A percentile compares a stretch with the other conserved stretches of the same genome.
Conservation (phyloP, 2,113 vertebrate genomes). For the Plestiodon gilberti region DNA sequence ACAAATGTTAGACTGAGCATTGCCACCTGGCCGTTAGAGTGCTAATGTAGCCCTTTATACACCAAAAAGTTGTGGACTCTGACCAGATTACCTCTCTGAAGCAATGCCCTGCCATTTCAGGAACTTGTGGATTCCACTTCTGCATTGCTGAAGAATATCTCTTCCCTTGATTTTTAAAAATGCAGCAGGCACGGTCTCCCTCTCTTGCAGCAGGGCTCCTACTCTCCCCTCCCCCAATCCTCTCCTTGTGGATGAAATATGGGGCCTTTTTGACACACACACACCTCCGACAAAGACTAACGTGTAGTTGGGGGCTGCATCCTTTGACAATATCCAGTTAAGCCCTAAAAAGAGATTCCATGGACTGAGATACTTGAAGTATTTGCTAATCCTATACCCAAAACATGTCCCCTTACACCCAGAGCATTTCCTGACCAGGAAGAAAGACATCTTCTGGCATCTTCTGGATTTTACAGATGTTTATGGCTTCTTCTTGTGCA, state of each 20-base stretch:
- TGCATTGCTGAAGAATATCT: background rate
- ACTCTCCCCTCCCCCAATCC: background rate
- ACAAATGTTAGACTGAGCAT: background rate
- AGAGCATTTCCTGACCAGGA: background rate
- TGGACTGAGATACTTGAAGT: background rate
- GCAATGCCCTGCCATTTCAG: background rate
- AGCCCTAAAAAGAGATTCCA: background rate
- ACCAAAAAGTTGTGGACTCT: background rate
- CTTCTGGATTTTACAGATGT: too few species aligned
- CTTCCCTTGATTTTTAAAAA: background rate
- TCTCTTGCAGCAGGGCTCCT: background rate
- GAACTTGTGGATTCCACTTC: background rate
- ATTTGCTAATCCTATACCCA: too few species aligned
- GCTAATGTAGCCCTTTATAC: background rate
- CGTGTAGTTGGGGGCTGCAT: too few species aligned
- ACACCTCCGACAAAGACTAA: background rate
- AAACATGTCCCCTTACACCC: background rate
- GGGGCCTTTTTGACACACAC: too few species aligned
- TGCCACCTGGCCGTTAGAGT: background rate
- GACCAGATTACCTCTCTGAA: background rate
- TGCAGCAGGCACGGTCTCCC: background rate
- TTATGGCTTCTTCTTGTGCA: too few species aligned
- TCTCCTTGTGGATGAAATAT: too few species aligned
- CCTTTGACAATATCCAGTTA: background rate
- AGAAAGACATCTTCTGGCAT: too few species aligned